Evolutionary conservation across 1,140 invertebrate species (phyloP), one percentile per base, ranked within the genome.

Genomic region (Apis laboriosa): DNA sequence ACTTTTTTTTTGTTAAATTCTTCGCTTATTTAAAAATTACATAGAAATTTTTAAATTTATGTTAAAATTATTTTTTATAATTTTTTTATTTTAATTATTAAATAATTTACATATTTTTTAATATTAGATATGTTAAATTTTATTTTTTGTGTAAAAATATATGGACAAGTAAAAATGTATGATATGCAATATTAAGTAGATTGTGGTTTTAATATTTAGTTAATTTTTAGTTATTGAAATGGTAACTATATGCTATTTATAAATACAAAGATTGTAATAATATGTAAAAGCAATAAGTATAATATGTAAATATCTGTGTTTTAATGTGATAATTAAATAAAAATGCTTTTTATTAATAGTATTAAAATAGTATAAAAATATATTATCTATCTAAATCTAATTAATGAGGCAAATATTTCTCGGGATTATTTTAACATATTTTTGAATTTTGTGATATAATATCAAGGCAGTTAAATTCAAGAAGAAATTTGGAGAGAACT

Each of bases 401-500:
- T 24, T 77, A 43, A 58, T 53, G 19, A 43, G 51, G 13, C 2
- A 66, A 56, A 80, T 56, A 66, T 66, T 51, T 3, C 11, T 77
- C 19, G 11, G 21, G 13, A 66, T n/a, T 70, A 58, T 43, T 53
- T 77, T 58, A 56, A 77, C 77, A 77, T 58, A 51, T 61, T n/a
- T 53, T 76, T 77, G 8, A 60, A 75, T 49, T 73, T 28, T 64
- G 19, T 64, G 34, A 11, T 81, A 67, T 55, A 51, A 53, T 77
- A 61, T 13, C 60, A 66, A 80, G 19, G 56, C 61, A 81, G 13
- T 81, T 75, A 76, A 24, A 81, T 76, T 60, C 55, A 43, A 67
- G 58, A 21, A 12, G 75, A 5, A 28, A 43, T 77, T 70, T 70
- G 49, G 28, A 78, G 66, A 60, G 55, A 70, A n/a, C 66, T 71